These are phyloP conservation scores for Amblyjoppa proteus DNA, from an alignment of 2,888 invertebrate genomes.

Conservation along the genomic window DNA sequence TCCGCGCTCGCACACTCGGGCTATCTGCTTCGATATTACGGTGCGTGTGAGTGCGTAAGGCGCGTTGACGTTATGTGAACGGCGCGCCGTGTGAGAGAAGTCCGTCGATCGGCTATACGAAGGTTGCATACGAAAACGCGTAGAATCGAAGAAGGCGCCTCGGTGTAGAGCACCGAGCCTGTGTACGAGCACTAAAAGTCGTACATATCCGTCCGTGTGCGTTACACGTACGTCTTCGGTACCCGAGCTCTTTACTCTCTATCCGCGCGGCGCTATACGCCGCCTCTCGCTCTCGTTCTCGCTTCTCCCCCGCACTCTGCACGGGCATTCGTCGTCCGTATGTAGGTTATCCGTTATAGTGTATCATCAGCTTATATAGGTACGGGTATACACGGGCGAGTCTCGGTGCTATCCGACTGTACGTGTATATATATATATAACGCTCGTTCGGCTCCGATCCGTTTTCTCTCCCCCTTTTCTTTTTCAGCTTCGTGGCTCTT, in stretches of 20 bases:
- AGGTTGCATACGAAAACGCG: constrained; percentile 81
- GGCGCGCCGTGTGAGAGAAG: constrained; percentile 61
- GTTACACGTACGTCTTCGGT: constrained; percentile 41
- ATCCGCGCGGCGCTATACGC: constrained; percentile 15
- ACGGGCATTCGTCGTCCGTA: constrained; percentile 70
- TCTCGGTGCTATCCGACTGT: not conserved
- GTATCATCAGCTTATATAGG: constrained; percentile 70
- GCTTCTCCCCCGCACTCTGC: constrained; percentile 24
- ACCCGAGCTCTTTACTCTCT: not conserved
- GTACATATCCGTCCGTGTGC: constrained; percentile 33
- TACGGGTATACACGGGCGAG: constrained; percentile 2
- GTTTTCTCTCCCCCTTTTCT: constrained; percentile 24
- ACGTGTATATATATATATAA: constrained; percentile 18
- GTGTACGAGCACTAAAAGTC: not conserved
- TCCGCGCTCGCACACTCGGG: not conserved
- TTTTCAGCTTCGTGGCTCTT: constrained; percentile 7
- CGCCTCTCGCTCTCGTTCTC: constrained; percentile 42
- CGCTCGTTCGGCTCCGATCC: constrained; percentile 26
- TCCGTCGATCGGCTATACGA: constrained; percentile 73
- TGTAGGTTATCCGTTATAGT: constrained; percentile 83
- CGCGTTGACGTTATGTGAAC: constrained; percentile 37
- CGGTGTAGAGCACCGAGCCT: constrained; percentile 19
- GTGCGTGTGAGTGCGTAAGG: constrained; percentile 36
- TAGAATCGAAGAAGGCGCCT: constrained; percentile 31
- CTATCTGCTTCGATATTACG: constrained; percentile 20